Evolutionary conservation across 2,113 vertebrate species (phyloP).

Genomic region (Pyrgilauda ruficollis): DNA sequence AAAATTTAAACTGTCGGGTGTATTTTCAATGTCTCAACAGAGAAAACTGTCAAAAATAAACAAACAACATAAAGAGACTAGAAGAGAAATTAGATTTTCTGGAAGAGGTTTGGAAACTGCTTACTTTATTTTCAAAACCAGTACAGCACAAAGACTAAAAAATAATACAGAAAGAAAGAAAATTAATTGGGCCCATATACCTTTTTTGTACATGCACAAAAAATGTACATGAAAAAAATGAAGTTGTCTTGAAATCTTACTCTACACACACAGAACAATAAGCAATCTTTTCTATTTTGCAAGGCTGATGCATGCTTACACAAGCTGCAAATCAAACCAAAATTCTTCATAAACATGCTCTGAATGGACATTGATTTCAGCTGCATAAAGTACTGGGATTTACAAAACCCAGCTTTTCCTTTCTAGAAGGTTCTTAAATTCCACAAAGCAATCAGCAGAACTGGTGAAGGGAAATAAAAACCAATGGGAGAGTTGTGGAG

Average conservation of each 20-base stretch:
- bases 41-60: conserved; percentile 37
- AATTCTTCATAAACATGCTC: conserved; percentile 4
- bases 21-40: background rate
- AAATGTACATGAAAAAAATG: background rate
- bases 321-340: conserved; percentile 45
- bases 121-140: conserved; percentile 1
- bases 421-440: conserved; percentile 8
- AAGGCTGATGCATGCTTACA: conserved; percentile 36
- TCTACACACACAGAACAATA: conserved; percentile 31
- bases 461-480: background rate
- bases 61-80: background rate
- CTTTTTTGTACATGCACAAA: background rate
- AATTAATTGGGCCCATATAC: conserved; percentile 1
- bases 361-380: conserved; percentile 59
- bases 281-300: conserved; percentile 57
- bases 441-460: background rate
- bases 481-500: background rate
- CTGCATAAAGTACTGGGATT: background rate
- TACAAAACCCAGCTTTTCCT: background rate
- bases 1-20: background rate
- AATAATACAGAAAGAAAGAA: conserved; percentile 30
- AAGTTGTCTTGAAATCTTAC: conserved; percentile 6
- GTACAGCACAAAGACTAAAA: background rate
- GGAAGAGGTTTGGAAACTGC: background rate
- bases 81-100: background rate